These are phyloP conservation scores for Thaumetopoea pityocampa DNA, from an alignment of 1,140 invertebrate genomes.

Conservation along the genomic window DNA sequence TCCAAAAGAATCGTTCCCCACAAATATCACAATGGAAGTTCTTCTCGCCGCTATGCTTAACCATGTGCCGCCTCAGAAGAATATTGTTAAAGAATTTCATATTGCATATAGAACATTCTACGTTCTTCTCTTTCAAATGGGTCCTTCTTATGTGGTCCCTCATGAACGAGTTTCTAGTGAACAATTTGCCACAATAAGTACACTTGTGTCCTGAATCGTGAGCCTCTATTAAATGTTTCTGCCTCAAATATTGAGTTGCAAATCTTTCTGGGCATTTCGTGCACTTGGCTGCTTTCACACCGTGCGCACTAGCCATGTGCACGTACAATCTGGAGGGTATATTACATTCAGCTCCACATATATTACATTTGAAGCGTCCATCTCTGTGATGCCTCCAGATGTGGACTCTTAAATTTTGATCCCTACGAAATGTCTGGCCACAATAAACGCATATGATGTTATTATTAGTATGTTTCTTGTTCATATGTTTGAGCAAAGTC, in stretches of 20 bases:
- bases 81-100: constrained; percentile 69
- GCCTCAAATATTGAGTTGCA: constrained; percentile 51
- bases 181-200: constrained; percentile 53
- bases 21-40: constrained; percentile 65
- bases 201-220: constrained; percentile 61
- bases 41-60: constrained; percentile 78
- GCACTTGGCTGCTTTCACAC: constrained; percentile 58
- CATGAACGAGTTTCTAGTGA: constrained; percentile 60
- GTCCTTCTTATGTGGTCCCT: constrained; percentile 53
- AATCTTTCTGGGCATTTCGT: constrained; percentile 55
- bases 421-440: constrained; percentile 53
- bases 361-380: constrained; percentile 52
- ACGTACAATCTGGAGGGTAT: constrained; percentile 59
- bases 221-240: constrained; percentile 59
- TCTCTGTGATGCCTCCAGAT: constrained; percentile 63
- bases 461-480: constrained; percentile 58
- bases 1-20: constrained; percentile 67
- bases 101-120: constrained; percentile 65
- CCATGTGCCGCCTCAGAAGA: constrained; percentile 82
- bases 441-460: constrained; percentile 66
- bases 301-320: constrained; percentile 61
- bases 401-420: constrained; percentile 60
- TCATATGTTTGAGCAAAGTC: constrained; percentile 61
- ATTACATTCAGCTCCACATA: constrained; percentile 54
- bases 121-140: constrained; percentile 69